Conservation (phyloP, 2,797 vertebrate species). For the Chelon labrosus region DNA sequence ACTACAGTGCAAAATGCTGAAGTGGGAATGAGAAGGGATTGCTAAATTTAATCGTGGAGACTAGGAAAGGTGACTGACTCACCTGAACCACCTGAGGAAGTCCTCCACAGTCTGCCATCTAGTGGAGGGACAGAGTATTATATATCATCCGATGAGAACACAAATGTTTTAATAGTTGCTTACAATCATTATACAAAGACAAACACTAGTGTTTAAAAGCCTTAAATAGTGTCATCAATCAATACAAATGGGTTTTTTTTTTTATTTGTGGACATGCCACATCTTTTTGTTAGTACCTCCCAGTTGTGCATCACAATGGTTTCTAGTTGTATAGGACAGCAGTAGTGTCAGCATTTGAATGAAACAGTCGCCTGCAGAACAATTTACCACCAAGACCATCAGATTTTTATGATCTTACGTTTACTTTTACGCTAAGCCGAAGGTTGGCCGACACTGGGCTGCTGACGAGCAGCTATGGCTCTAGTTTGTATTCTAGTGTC, state of each 20-base stretch:
- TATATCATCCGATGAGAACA: neutral
- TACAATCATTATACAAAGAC: too few relatives aligned
- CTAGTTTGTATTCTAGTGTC: too few relatives aligned
- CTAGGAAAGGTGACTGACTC: constrained; percentile 53
- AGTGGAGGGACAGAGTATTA: constrained; percentile 23
- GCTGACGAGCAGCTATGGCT: too few relatives aligned
- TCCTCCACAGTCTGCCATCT: constrained; percentile 98
- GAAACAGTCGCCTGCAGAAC: neutral
- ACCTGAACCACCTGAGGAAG: constrained; percentile 97
- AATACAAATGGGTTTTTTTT: too few relatives aligned
- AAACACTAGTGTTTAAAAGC: too few relatives aligned
- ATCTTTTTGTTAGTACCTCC: neutral
- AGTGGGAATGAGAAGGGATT: neutral
- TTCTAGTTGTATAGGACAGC: neutral
- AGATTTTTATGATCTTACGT: neutral
- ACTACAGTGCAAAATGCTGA: too few relatives aligned
- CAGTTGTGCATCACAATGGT: too few relatives aligned
- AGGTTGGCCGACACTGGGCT: too few relatives aligned
- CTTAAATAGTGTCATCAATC: too few relatives aligned
- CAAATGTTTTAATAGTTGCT: neutral
- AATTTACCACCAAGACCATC: neutral
- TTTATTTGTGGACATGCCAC: too few relatives aligned
- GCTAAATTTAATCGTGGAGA: neutral
- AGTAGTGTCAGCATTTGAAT: neutral
- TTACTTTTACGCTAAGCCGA: too few relatives aligned